These are phyloP conservation scores for Dryobotodes eremita DNA, from an alignment of 2,888 invertebrate genomes.

Conservation along the genomic window DNA sequence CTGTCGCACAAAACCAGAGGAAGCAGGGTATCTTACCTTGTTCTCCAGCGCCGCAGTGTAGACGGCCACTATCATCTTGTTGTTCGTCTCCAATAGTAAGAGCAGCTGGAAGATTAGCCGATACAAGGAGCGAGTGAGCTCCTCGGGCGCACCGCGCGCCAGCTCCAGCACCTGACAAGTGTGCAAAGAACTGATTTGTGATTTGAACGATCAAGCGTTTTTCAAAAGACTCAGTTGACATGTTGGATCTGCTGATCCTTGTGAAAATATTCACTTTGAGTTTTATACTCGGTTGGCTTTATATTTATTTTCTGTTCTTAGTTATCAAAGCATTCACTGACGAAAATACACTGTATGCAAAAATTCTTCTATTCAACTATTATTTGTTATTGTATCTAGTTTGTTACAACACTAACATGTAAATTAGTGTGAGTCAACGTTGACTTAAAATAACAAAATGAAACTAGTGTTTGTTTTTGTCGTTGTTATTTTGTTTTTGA, in stretches of 20 bases:
- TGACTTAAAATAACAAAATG: background rate
- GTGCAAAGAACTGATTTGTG: background rate
- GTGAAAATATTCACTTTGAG: background rate
- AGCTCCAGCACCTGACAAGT: constrained; percentile 93
- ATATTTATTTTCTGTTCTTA: background rate
- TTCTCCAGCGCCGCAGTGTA: constrained; percentile 88
- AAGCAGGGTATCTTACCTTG: constrained; percentile 72
- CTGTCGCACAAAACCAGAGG: no score
- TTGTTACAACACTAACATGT: background rate
- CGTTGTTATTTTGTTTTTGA: background rate
- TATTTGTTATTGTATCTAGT: background rate
- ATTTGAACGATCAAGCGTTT: background rate
- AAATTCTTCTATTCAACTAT: background rate
- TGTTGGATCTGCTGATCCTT: background rate
- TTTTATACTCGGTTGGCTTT: background rate
- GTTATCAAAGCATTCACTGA: no score
- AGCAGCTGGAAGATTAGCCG: constrained; percentile 97
- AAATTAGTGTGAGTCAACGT: background rate
- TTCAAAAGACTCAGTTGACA: no score
- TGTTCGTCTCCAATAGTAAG: constrained; percentile 96
- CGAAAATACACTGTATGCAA: background rate
- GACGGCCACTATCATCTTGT: constrained; percentile 94
- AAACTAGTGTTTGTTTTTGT: background rate
- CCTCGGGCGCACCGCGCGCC: constrained; percentile 95
- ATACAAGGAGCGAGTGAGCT: constrained; percentile 96